Conservation (phyloP, 2,797 vertebrate genomes). For the Onychomys leucogaster region DNA sequence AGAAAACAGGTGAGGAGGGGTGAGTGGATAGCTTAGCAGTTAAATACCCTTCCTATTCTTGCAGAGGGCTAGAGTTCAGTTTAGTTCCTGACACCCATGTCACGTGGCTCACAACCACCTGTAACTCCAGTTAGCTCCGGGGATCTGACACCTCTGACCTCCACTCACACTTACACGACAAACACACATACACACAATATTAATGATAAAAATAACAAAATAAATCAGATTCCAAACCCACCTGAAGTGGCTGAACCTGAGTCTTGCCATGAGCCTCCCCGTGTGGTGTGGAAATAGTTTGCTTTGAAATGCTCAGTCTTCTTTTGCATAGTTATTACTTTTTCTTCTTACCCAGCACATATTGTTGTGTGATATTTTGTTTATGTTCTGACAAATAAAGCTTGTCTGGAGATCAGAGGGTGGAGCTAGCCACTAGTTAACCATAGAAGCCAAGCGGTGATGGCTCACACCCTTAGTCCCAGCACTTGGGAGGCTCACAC, state of each 20-base stretch:
- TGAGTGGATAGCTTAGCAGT: background rate
- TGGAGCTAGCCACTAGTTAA: no score
- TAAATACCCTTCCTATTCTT: background rate
- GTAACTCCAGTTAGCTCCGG: background rate
- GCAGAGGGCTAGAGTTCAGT: background rate
- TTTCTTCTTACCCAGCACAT: background rate
- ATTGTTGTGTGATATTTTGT: background rate
- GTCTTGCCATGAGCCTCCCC: background rate
- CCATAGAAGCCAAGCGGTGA: no score
- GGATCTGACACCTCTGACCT: background rate
- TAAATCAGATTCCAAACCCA: background rate
- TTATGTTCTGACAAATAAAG: no score
- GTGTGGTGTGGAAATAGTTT: fast-evolving
- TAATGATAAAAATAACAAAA: background rate
- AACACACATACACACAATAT: background rate
- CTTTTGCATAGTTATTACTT: background rate
- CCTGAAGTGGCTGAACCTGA: background rate
- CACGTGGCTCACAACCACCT: background rate
- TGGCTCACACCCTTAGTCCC: no score
- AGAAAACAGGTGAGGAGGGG: background rate
- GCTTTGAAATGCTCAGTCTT: background rate
- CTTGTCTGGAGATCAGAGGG: no score
- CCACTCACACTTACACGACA: background rate
- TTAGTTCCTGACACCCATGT: background rate
- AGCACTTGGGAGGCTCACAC: no score